phyloP scores from a whole-genome alignment of 2,888 invertebrate species.

The Harmothoe impar region DNA sequence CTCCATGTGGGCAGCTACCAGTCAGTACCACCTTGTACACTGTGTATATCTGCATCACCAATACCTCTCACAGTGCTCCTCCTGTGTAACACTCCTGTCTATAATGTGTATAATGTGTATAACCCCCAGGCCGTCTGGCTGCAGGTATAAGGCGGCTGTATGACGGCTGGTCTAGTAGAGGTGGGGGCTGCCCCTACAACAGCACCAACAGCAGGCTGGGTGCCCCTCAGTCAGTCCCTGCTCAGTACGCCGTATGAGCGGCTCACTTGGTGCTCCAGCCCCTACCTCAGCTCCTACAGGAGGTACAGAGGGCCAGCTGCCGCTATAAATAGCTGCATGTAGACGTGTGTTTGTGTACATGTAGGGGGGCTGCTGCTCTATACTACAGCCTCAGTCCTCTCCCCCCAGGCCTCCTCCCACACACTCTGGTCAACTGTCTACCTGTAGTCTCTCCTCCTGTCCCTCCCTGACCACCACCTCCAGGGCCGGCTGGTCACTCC shows the following conservation, averaged over 20 bases:
- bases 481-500: not conserved
- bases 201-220: not conserved
- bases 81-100: not conserved
- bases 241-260: not conserved
- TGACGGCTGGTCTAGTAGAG: too few relatives aligned
- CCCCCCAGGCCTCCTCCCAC: too few relatives aligned
- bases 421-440: too few relatives aligned
- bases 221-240: not conserved
- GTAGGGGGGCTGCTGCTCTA: not conserved
- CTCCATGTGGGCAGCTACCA: not conserved
- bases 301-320: not conserved
- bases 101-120: not conserved
- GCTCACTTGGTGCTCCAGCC: constrained; percentile 4
- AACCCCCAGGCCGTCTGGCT: too few relatives aligned
- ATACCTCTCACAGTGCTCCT: not conserved
- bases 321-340: constrained; percentile 43
- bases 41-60: not conserved
- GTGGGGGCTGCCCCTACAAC: too few relatives aligned
- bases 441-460: not conserved
- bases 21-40: not conserved
- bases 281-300: not conserved
- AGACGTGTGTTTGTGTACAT: constrained; percentile 30
- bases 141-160: too few relatives aligned
- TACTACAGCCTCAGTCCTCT: not conserved
- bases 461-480: not conserved